Evolutionary conservation across 1,140 invertebrate species (phyloP).

Genomic region (Sinonovacula constricta): DNA sequence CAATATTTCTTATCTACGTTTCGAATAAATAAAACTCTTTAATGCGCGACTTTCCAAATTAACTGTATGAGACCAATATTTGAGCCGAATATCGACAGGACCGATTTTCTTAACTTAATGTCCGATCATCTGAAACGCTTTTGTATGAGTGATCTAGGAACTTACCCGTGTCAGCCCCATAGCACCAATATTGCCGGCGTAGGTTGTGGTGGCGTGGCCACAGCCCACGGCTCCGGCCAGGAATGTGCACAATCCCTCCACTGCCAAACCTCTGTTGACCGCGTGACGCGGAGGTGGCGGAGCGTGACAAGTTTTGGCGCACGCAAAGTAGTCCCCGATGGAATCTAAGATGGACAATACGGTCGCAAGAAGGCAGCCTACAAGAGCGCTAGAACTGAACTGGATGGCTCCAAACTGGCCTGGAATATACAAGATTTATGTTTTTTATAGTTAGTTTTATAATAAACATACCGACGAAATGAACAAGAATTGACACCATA

Average conservation of each 20-base stretch:
- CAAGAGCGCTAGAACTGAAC: slow-evolving; percentile 56
- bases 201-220: slow-evolving; percentile 91
- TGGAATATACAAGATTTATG: slow-evolving; percentile 41
- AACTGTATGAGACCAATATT: no score
- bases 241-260: slow-evolving; percentile 90
- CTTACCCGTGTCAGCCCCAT: slow-evolving; percentile 84
- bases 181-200: slow-evolving; percentile 90
- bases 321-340: slow-evolving; percentile 71
- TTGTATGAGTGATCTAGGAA: no score
- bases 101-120: no score
- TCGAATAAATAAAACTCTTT: no score
- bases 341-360: slow-evolving; percentile 70
- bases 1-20: no score
- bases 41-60: no score
- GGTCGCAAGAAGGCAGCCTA: slow-evolving; percentile 61
- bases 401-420: slow-evolving; percentile 60
- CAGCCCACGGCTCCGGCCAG: slow-evolving; percentile 89
- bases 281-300: slow-evolving; percentile 63
- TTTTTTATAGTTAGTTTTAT: no score
- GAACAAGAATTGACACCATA: no score
- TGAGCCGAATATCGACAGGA: no score
- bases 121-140: no score
- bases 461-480: no score
- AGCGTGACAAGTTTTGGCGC: slow-evolving; percentile 51
- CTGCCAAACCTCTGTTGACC: slow-evolving; percentile 81